phyloP scores from a whole-genome alignment of 2,113 vertebrate genomes.

The Melanerpes formicivorus region DNA sequence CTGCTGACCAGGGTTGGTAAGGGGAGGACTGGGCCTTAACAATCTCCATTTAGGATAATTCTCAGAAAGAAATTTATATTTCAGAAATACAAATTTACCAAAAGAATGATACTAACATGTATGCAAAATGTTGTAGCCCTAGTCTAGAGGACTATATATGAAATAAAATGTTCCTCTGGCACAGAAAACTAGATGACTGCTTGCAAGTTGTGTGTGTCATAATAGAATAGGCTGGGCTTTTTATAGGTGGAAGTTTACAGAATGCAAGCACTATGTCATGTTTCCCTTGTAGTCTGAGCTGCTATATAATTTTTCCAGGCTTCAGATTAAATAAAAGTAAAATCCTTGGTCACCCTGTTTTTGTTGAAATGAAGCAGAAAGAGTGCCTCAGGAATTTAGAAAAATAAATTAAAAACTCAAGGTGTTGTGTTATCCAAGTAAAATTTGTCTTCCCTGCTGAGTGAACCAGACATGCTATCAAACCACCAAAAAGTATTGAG shows the following conservation, averaged over 20 bases:
- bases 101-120: neutral
- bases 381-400: neutral
- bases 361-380: neutral
- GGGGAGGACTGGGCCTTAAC: no score
- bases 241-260: neutral
- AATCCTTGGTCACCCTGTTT: neutral
- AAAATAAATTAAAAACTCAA: neutral
- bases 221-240: neutral
- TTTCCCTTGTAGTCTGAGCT: neutral
- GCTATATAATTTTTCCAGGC: neutral
- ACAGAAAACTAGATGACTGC: neutral
- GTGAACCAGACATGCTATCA: conserved; percentile 1
- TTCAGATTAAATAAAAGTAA: neutral
- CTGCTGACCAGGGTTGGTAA: no score
- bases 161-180: neutral
- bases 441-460: conserved; percentile 38
- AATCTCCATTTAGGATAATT: no score
- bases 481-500: conserved; percentile 23
- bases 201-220: neutral
- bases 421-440: conserved; percentile 9
- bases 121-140: neutral
- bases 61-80: no score
- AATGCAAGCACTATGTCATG: neutral
- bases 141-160: neutral
- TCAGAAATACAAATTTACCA: no score